Evolutionary conservation across 2,888 invertebrate genomes (phyloP).

Genomic region (Amphipoea lucens): DNA sequence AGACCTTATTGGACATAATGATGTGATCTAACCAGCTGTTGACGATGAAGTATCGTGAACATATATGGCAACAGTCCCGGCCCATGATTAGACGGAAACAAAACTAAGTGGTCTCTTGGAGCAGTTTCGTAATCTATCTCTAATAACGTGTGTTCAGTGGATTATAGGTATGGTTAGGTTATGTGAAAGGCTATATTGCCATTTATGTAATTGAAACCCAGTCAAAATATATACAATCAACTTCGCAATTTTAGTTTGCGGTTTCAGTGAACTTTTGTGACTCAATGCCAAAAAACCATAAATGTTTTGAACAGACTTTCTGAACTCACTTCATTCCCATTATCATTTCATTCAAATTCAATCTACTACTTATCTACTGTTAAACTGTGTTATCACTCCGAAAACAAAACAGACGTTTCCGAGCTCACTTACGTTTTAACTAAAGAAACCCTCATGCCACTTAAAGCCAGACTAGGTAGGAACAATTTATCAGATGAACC

Average conservation of each 20-base stretch:
- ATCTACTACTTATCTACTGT: background rate
- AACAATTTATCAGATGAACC: conserved; percentile 64
- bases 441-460: conserved; percentile 37
- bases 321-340: background rate
- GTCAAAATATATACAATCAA: too few species aligned
- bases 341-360: background rate
- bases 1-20: conserved; percentile 57
- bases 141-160: conserved; percentile 37
- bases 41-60: conserved; percentile 49
- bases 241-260: background rate
- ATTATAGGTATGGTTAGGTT: conserved; percentile 16
- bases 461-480: conserved; percentile 43
- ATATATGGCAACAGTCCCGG: conserved; percentile 49
- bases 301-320: background rate
- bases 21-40: conserved; percentile 44
- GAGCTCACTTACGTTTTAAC: conserved; percentile 18
- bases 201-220: too few species aligned
- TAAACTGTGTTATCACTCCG: background rate
- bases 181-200: conserved; percentile 23
- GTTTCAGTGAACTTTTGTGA: too few species aligned
- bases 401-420: conserved; percentile 19
- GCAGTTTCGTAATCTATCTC: conserved; percentile 48
- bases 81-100: conserved; percentile 49
- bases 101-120: conserved; percentile 36
- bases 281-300: background rate